Evolutionary conservation across 2,797 vertebrate genomes (phyloP).

Genomic region (Chelidonichthys spinosus): DNA sequence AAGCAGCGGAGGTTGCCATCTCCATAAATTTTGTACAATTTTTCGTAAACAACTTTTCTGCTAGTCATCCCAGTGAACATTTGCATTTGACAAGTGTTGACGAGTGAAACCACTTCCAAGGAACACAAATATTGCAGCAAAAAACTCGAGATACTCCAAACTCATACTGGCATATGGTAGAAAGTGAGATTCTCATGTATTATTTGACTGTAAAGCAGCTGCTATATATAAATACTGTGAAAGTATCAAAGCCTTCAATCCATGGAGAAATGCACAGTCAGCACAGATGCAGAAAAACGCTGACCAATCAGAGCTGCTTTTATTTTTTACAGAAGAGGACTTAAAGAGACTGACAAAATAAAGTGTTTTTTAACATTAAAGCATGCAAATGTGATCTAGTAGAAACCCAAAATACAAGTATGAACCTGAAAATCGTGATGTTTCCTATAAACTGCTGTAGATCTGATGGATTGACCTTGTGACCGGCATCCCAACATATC

Average conservation of each 20-base stretch:
- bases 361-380: not conserved
- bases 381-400: not conserved
- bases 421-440: not conserved
- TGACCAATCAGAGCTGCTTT: not conserved
- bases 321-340: not conserved
- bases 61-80: conserved; percentile 12
- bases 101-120: conserved; percentile 35
- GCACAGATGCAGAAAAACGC: not conserved
- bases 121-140: not conserved
- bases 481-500: not conserved
- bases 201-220: not conserved
- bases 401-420: not conserved
- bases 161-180: not conserved
- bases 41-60: conserved; percentile 23
- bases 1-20: not conserved
- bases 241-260: too few species aligned
- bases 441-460: not conserved
- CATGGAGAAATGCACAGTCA: too few species aligned
- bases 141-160: not conserved
- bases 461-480: not conserved
- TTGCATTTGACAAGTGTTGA: conserved; percentile 21
- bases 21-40: not conserved
- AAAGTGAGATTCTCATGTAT: not conserved
- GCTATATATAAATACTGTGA: not conserved
- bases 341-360: not conserved